Percentiles rank a stretch among this genome's conserved stretches.
Conservation (phyloP, 1,140 invertebrate species). For the Batillaria attramentaria region DNA sequence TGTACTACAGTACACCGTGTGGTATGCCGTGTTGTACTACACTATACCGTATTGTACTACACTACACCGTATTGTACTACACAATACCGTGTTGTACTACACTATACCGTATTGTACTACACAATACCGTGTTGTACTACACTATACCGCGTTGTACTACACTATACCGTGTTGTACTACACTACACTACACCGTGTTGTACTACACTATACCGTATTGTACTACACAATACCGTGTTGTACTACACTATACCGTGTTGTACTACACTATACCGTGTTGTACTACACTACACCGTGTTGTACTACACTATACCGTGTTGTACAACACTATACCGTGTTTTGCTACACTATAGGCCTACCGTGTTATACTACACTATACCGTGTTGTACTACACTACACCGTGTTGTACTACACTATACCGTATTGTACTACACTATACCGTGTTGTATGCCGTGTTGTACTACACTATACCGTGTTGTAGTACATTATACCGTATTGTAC, state of each 20-base stretch:
- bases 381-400: not conserved
- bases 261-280: not conserved
- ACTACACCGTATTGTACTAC: not conserved
- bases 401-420: not conserved
- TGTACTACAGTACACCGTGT: not conserved
- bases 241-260: not conserved
- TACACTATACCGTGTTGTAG: not conserved
- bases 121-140: not conserved
- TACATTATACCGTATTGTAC: not conserved
- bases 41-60: not conserved
- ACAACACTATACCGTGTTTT: not conserved
- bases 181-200: not conserved
- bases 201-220: not conserved
- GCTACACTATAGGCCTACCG: not conserved
- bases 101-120: not conserved
- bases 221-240: not conserved
- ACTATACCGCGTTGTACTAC: not conserved
- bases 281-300: not conserved
- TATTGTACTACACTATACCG: not conserved
- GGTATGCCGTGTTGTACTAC: not conserved
- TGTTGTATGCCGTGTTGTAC: not conserved
- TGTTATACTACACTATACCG: not conserved
- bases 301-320: not conserved
- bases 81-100: not conserved
- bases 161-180: not conserved